These are phyloP conservation scores for Platycnemis pennipes DNA, from an alignment of 2,888 invertebrate genomes.

Conservation along the genomic window DNA sequence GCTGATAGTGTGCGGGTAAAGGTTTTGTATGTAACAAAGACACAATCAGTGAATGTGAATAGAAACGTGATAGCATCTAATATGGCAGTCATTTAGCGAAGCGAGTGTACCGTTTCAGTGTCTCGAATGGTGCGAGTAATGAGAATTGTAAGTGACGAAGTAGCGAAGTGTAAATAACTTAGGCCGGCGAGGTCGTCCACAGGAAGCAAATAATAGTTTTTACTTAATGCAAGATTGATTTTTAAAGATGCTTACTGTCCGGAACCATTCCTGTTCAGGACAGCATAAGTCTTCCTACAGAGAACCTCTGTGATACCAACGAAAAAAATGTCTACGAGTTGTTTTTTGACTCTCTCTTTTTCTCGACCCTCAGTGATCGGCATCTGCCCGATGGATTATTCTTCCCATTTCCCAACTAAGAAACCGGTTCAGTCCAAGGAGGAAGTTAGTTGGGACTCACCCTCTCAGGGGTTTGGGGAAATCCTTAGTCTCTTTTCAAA, in stretches of 20 bases:
- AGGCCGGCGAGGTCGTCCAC: neutral
- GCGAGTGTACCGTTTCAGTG: neutral
- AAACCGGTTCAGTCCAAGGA: neutral
- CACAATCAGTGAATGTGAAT: neutral
- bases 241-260: too few relatives aligned
- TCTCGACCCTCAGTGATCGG: neutral
- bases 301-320: too few relatives aligned
- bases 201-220: neutral
- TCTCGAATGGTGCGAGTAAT: neutral
- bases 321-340: neutral
- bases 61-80: neutral
- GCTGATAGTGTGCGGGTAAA: neutral
- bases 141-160: too few relatives aligned
- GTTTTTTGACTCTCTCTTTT: neutral
- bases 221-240: neutral
- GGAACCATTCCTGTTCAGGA: too few relatives aligned
- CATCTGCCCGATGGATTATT: neutral
- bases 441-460: neutral
- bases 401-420: neutral
- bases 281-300: too few relatives aligned
- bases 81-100: neutral
- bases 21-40: neutral
- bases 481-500: neutral
- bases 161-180: neutral
- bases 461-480: neutral